phyloP scores from a whole-genome alignment of 2,113 vertebrate species.

The Eudyptes chrysolophus region DNA sequence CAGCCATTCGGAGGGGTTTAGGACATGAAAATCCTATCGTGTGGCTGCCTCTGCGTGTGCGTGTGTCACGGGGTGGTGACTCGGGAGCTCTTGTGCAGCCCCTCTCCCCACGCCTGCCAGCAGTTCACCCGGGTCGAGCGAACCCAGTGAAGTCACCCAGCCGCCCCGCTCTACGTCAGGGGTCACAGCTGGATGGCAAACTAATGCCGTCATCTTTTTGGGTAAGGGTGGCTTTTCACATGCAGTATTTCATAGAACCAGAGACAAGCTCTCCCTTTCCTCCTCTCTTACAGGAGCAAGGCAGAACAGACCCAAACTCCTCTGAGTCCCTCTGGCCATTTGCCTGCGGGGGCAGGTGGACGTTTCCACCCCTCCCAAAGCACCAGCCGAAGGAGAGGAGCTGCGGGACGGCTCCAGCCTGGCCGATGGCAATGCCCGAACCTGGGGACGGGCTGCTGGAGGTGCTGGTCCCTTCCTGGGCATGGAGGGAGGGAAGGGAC shows the following conservation, averaged over 20 bases:
- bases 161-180: background rate
- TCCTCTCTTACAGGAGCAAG: background rate
- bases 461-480: background rate
- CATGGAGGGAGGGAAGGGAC: background rate
- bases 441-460: background rate
- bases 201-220: background rate
- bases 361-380: background rate
- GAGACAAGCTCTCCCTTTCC: background rate
- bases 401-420: background rate
- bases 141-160: background rate
- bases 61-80: fast-evolving
- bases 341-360: background rate
- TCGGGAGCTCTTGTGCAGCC: background rate
- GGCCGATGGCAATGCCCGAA: fast-evolving
- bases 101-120: background rate
- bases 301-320: background rate
- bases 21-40: background rate
- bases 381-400: background rate
- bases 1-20: background rate
- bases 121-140: fast-evolving
- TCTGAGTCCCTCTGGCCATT: background rate
- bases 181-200: background rate
- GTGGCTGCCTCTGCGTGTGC: fast-evolving
- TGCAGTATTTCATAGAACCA: background rate
- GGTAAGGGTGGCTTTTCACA: background rate